Evolutionary conservation across 2,797 vertebrate species (phyloP), one percentile per base, ranked within the genome.

Genomic region (Onychomys arenicola): DNA sequence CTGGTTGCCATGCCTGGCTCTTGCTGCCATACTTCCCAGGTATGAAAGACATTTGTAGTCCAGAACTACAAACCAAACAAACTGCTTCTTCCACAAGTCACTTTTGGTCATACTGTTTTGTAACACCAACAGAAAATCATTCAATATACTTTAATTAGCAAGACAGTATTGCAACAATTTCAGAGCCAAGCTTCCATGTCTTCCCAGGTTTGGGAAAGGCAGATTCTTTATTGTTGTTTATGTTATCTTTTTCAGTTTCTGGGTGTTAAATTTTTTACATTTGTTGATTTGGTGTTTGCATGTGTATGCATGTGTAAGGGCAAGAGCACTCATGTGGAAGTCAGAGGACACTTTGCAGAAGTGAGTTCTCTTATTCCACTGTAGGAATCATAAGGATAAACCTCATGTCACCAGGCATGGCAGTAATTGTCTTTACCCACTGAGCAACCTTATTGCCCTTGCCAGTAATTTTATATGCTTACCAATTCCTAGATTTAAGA

Each of bases 401-500:
- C 27, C 34, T 11, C 49, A 29, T 25, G 34, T 29, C 4, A 17
- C 29, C 85, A 55, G 49, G 37, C 5, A 4, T 55, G 49, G 71
- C 5, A 37, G 8, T 43, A 52, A 69, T 37, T 40, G 14, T 16
- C 14, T 71, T 55, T 55, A 37, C 21, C 1, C 5, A 71, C 49
- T 11, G 19, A 37, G 49, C 0, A 34, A 57, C 11, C 23, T 87
- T 17, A 71, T 25, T 55, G 4, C 1, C 5, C 13, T 29, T 2
- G 55, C 4, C 67, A 59, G 29, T 34, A 34, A 27, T 71, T 71
- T 71, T 63, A 17, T n/a, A 67, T 86, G 37, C 29, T 80, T 23
- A 49, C 2, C 32, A 57, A 16, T 93, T 91, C 90, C 59, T 73
- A 57, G 32, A 40, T 96, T 94, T 80, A 61, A 91, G 37, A 87